Evolutionary conservation across 2,797 vertebrate species (phyloP).

Genomic region (Centropyge bicolor): DNA sequence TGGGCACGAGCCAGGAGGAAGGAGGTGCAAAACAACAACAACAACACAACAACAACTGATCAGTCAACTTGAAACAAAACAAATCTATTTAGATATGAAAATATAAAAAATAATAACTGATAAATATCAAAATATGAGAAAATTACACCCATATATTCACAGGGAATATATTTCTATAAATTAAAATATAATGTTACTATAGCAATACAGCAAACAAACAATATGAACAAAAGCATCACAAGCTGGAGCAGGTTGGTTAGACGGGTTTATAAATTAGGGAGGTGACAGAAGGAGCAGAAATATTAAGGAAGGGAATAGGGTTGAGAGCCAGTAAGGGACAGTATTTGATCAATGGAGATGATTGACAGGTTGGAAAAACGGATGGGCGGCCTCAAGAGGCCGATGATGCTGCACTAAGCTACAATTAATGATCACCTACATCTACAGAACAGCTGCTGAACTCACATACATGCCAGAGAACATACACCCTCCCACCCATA

Average conservation of each 20-base stretch:
- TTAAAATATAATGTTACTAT: constrained; percentile 49
- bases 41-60: constrained; percentile 85
- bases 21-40: constrained; percentile 89
- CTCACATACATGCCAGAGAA: constrained; percentile 47
- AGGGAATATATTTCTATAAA: constrained; percentile 73
- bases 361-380: constrained; percentile 62
- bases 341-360: constrained; percentile 55
- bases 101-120: constrained; percentile 63
- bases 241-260: constrained; percentile 39
- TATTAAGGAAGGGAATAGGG: constrained; percentile 34
- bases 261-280: constrained; percentile 16
- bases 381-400: constrained; percentile 59
- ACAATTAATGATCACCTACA: constrained; percentile 64
- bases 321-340: constrained; percentile 48
- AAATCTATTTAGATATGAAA: constrained; percentile 73
- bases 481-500: constrained; percentile 45
- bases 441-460: constrained; percentile 67
- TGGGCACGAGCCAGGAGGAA: constrained; percentile 83
- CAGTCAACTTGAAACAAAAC: constrained; percentile 83
- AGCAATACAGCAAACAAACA: constrained; percentile 64
- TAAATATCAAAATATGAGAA: constrained; percentile 74
- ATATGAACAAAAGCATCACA: constrained; percentile 60
- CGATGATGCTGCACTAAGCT: constrained; percentile 65
- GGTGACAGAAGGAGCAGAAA: constrained; percentile 52
- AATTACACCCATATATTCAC: constrained; percentile 76